Base-by-base conservation (phyloP, 2,797 vertebrate genomes). In the Denticeps clupeoides region DNA sequence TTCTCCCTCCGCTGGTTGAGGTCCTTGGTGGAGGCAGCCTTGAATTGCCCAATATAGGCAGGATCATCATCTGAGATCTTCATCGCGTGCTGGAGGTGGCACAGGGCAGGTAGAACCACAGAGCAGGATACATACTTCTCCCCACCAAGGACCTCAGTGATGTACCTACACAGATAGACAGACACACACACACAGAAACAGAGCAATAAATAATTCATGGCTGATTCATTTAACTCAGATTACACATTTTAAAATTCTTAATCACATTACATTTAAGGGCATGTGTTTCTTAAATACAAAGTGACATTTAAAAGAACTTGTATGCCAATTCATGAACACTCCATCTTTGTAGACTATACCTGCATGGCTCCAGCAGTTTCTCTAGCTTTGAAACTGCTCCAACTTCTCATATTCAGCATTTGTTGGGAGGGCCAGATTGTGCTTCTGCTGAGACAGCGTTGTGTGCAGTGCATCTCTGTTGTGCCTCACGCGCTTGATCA, bases 1-100 rank as follows among this genome's bases (percentile, higher is more conserved):
- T 49, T 42, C n/a, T 43, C 19, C 27, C 22, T 43, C 28, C 16
- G 45, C 40, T 44, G 23, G 5, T n/a, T 29, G 22, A 55, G 47
- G 31, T 49, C 43, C 44, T 51, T 41, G n/a, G 23, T 48, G 38
- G 58, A 52, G 25, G 43, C 45, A 47, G 49, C 22, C 37, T 58
- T 53, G 22, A 58, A 53, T 35, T 38, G 7, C 37, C 42, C 49
- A 31, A 42, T 42, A 27, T 54, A 54, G 7, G 41, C 31, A 44
- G 45, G 51, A 38, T 58, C 51, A 44, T 43, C 45, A 32, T 53
- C 49, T 33, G 35, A 52, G 33, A 47, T 24, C 28, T 45, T 24
- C 41, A 56, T 56, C 4, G 13, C 4, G 4, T 21, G 48, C 27
- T 40, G 33, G 40, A 58, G 45, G 49, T 41, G 37, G 44, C 38